Conservation (phyloP, 2,888 invertebrate species). For the Drosophila silvestris region DNA sequence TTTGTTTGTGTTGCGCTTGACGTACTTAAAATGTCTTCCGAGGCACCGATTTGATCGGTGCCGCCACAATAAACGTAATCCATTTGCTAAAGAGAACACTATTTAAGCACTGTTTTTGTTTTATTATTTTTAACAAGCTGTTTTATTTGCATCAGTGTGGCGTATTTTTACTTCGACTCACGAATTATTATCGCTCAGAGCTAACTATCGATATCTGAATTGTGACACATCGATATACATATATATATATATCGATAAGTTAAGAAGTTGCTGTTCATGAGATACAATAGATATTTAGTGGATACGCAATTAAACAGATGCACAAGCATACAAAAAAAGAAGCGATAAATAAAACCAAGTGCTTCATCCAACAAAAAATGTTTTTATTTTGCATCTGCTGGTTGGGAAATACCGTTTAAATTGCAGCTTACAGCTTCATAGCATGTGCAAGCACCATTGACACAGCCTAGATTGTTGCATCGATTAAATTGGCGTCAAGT, state of each 20-base stretch:
- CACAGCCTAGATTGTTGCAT: background rate
- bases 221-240: background rate
- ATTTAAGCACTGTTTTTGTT: constrained; percentile 14
- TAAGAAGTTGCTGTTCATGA: background rate
- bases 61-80: constrained; percentile 84
- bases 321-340: background rate
- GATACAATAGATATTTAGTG: background rate
- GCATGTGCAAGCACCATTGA: background rate
- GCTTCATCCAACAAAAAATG: background rate
- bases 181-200: constrained; percentile 24
- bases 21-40: constrained; percentile 84
- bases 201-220: constrained; percentile 25
- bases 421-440: background rate
- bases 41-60: constrained; percentile 79
- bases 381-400: background rate
- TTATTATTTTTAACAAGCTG: constrained; percentile 29
- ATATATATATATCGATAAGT: background rate
- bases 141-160: constrained; percentile 48
- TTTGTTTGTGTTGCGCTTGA: background rate
- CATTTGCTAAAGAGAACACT: constrained; percentile 63
- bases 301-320: background rate
- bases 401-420: background rate
- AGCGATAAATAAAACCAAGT: background rate
- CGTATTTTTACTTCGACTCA: constrained; percentile 32
- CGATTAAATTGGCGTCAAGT: background rate